Evolutionary conservation across 2,888 invertebrate genomes (phyloP).

Genomic region (Agapetus fuscipes): DNA sequence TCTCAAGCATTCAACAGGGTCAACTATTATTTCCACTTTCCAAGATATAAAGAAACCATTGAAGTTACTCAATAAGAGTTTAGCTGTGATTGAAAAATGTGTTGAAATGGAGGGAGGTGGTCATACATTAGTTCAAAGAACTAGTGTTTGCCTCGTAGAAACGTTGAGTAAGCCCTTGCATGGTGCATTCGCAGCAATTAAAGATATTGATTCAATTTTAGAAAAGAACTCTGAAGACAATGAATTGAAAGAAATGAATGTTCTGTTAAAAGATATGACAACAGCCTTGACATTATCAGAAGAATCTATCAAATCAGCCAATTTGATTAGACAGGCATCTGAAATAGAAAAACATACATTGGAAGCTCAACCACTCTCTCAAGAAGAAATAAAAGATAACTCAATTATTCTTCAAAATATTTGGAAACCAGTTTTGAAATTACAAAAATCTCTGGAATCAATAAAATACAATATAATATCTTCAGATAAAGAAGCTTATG

Average conservation of each 20-base stretch:
- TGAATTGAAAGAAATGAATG: conserved; percentile 35
- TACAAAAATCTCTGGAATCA: conserved; percentile 19
- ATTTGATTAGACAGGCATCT: conserved; percentile 31
- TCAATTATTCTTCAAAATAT: conserved; percentile 17
- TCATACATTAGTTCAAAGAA: conserved; percentile 57
- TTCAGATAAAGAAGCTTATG: conserved; percentile 10
- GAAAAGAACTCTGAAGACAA: conserved; percentile 33
- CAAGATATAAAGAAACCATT: conserved; percentile 49
- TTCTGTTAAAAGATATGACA: conserved; percentile 40
- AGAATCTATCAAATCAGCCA: conserved; percentile 43
- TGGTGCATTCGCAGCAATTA: conserved; percentile 43
- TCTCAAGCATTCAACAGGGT: conserved; percentile 37
- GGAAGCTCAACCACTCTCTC: not conserved
- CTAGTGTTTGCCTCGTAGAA: conserved; percentile 56
- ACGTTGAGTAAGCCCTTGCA: conserved; percentile 48
- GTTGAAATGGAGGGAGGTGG: conserved; percentile 57
- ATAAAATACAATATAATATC: conserved; percentile 16
- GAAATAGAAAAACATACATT: conserved; percentile 25
- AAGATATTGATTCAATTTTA: conserved; percentile 36
- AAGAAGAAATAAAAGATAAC: conserved; percentile 13
- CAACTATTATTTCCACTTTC: conserved; percentile 43
- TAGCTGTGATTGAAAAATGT: conserved; percentile 59
- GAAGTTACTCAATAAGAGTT: conserved; percentile 52
- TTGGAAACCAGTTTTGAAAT: conserved; percentile 19
- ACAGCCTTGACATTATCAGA: conserved; percentile 42